Percentiles rank a stretch among this genome's conserved stretches.
These are phyloP conservation scores for Sparus aurata DNA, from an alignment of 2,797 vertebrate genomes.

Conservation along the genomic window DNA sequence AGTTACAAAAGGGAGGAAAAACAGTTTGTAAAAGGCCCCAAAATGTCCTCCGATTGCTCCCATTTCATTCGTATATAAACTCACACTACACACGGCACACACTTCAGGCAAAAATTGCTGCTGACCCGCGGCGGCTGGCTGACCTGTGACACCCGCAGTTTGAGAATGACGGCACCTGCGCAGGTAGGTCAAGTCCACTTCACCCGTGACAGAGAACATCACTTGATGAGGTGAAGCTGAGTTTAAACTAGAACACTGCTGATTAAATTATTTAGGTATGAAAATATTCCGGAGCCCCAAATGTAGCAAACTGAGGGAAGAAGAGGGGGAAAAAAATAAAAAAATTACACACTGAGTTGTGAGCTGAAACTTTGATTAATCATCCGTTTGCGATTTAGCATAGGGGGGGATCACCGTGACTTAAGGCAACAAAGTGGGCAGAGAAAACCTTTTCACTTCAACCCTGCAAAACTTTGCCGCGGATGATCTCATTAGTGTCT, in stretches of 20 bases:
- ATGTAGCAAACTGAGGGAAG: neutral
- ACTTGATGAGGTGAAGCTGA: neutral
- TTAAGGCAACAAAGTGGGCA: constrained; percentile 13
- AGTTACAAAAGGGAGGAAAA: neutral
- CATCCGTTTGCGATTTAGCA: neutral
- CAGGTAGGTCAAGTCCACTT: constrained; percentile 16
- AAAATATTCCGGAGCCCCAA: neutral
- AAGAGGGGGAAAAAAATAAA: neutral
- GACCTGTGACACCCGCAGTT: constrained; percentile 18
- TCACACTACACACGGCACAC: neutral
- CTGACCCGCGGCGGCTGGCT: constrained; percentile 5
- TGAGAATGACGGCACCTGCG: constrained; percentile 11
- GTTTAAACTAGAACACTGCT: constrained; percentile 7
- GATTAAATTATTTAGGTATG: neutral
- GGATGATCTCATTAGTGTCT: constrained; percentile 79
- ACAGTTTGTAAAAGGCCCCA: neutral
- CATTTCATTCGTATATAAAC: constrained; percentile 11
- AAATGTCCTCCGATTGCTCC: neutral
- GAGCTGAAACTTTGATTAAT: neutral
- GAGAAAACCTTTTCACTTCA: constrained; percentile 49
- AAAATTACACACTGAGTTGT: neutral
- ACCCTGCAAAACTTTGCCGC: constrained; percentile 60
- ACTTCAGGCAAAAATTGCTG: constrained; percentile 12
- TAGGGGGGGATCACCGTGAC: neutral
- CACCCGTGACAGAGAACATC: neutral